Evolutionary conservation across 2,113 vertebrate species (phyloP).

Genomic region (Gadus chalcogrammus): DNA sequence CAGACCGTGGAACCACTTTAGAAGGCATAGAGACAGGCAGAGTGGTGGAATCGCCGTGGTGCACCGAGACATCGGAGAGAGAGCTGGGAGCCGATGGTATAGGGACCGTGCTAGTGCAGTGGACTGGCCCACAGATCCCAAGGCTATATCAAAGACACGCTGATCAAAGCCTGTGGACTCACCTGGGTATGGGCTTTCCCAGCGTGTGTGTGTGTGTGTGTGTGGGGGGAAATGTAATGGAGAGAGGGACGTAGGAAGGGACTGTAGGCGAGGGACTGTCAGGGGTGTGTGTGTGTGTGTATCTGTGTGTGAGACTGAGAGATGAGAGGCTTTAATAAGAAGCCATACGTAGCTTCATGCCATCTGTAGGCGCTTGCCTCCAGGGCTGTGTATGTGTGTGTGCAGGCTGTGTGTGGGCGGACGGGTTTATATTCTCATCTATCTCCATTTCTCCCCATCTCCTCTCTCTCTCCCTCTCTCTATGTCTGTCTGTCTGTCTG

Average conservation of each 20-base stretch:
- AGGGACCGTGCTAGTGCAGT: slow-evolving; percentile 36
- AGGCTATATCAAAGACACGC: slow-evolving; percentile 58
- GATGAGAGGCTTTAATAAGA: slow-evolving; percentile 71
- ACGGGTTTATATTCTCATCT: slow-evolving; percentile 68
- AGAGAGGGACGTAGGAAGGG: background rate
- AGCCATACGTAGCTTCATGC: slow-evolving; percentile 70
- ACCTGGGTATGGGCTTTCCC: slow-evolving; percentile 55
- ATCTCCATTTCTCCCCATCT: slow-evolving; percentile 40
- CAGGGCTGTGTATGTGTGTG: slow-evolving; percentile 41
- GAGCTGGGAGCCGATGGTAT: slow-evolving; percentile 26
- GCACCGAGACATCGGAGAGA: slow-evolving; percentile 12
- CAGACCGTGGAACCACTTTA: no score
- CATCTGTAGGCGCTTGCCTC: slow-evolving; percentile 72
- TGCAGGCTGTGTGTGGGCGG: slow-evolving; percentile 66
- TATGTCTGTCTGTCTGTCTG: slow-evolving; percentile 14
- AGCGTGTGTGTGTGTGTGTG: background rate
- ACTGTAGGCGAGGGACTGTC: background rate
- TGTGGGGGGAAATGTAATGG: background rate
- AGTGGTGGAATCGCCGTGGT: no score
- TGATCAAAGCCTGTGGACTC: slow-evolving; percentile 61
- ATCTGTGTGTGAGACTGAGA: slow-evolving; percentile 34
- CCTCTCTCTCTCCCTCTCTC: slow-evolving; percentile 21
- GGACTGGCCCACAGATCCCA: slow-evolving; percentile 47
- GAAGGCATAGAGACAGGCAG: no score
- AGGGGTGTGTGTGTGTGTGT: slow-evolving; percentile 56